Evolutionary conservation across 2,888 invertebrate species (phyloP).

Genomic region (Ctena decussata): DNA sequence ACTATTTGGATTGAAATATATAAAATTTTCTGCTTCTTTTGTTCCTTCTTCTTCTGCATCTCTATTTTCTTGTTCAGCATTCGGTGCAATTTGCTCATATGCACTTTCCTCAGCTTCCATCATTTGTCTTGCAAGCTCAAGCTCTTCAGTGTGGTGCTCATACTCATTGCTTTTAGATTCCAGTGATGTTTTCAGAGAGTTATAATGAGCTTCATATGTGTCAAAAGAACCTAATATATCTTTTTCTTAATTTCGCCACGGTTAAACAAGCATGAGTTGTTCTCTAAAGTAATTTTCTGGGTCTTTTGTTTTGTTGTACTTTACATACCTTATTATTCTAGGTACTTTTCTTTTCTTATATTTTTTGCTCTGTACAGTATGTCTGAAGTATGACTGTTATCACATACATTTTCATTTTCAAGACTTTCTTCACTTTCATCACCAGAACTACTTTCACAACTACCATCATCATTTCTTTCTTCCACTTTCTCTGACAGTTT

Average conservation of each 20-base stretch:
- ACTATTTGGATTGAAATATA: no score
- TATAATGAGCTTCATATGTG: slow-evolving; percentile 15
- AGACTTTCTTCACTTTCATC: no score
- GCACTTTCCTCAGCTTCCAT: no score
- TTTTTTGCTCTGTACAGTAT: not conserved
- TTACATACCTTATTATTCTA: slow-evolving; percentile 34
- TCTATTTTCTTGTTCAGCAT: no score
- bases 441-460: no score
- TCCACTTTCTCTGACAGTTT: not conserved
- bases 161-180: no score
- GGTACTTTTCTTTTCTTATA: not conserved
- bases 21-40: no score
- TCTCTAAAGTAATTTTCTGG: no score
- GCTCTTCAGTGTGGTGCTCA: no score
- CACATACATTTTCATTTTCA: not conserved
- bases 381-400: not conserved
- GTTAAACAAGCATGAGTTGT: slow-evolving; percentile 20
- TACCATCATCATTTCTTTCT: not conserved
- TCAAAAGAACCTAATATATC: not conserved
- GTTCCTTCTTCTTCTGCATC: no score
- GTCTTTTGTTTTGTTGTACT: slow-evolving; percentile 22
- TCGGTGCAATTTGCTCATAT: no score
- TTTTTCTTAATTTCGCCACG: slow-evolving; percentile 21
- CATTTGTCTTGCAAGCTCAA: no score
- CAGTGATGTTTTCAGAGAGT: not conserved